Conservation (phyloP, 2,888 invertebrate species). For the Hipparchia sbordonii region DNA sequence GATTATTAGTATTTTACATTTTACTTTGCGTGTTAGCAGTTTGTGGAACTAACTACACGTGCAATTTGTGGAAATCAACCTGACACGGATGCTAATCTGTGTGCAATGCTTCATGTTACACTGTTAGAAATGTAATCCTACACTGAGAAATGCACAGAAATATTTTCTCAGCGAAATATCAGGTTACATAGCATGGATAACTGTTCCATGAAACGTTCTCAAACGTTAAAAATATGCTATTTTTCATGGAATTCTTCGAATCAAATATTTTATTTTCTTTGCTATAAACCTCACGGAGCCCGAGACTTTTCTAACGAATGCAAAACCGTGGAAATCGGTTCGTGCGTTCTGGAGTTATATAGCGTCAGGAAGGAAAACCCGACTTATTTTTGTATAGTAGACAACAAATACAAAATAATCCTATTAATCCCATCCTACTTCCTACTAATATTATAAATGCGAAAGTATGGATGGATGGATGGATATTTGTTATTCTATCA, state of each 20-base stretch:
- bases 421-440: too few relatives aligned
- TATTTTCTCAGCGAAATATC: conserved; percentile 14
- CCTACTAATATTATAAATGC: too few relatives aligned
- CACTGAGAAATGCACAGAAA: conserved; percentile 16
- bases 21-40: neutral
- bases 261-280: neutral
- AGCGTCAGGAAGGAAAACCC: too few relatives aligned
- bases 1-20: neutral
- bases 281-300: too few relatives aligned
- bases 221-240: neutral
- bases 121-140: conserved; percentile 7
- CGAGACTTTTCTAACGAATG: too few relatives aligned
- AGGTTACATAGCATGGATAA: conserved; percentile 6
- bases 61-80: conserved; percentile 14
- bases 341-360: too few relatives aligned
- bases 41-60: neutral
- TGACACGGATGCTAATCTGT: neutral
- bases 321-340: too few relatives aligned
- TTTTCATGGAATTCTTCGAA: too few relatives aligned
- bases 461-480: too few relatives aligned
- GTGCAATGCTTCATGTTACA: conserved; percentile 4
- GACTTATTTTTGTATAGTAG: too few relatives aligned
- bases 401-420: too few relatives aligned
- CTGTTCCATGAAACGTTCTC: neutral
- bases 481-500: too few relatives aligned